phyloP scores from a whole-genome alignment of 1,140 invertebrate species.

The Melipona quadrifasciata region DNA sequence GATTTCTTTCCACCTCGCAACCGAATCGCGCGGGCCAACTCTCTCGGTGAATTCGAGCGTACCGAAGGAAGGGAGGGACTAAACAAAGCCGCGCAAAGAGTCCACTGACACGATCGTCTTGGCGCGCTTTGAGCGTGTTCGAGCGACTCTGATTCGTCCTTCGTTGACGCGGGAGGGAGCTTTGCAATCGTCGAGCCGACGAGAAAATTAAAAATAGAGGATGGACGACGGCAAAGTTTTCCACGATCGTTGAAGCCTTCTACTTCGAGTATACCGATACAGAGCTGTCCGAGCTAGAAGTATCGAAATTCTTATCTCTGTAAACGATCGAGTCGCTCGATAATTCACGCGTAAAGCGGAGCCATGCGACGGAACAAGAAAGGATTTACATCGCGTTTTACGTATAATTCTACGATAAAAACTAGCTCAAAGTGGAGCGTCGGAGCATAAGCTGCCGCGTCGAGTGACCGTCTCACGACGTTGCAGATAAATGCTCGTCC shows the following conservation, averaged over 20 bases:
- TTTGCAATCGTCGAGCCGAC: neutral
- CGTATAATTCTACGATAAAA: neutral
- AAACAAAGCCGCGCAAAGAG: neutral
- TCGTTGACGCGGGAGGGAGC: neutral
- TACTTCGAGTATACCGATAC: too few species aligned
- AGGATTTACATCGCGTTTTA: neutral
- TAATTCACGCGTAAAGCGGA: neutral
- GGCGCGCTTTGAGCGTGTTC: neutral
- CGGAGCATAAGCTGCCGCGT: slow-evolving; percentile 36
- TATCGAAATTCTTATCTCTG: too few species aligned
- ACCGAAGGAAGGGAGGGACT: neutral
- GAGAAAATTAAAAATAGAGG: neutral
- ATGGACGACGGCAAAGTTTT: neutral
- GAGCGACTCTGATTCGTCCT: neutral
- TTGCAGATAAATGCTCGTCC: slow-evolving; percentile 39
- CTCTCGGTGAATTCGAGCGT: neutral
- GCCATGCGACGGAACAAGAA: too few species aligned
- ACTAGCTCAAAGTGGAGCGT: neutral
- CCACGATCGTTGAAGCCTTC: too few species aligned
- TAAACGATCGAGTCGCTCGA: neutral
- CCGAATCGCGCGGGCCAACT: slow-evolving; percentile 10
- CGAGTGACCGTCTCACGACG: slow-evolving; percentile 51
- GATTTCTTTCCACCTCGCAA: slow-evolving; percentile 1
- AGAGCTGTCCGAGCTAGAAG: too few species aligned
- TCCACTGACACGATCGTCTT: neutral